Evolutionary conservation across 2,888 invertebrate genomes (phyloP), one percentile per base, ranked within the genome.

Genomic region (Eupithecia inturbata): DNA sequence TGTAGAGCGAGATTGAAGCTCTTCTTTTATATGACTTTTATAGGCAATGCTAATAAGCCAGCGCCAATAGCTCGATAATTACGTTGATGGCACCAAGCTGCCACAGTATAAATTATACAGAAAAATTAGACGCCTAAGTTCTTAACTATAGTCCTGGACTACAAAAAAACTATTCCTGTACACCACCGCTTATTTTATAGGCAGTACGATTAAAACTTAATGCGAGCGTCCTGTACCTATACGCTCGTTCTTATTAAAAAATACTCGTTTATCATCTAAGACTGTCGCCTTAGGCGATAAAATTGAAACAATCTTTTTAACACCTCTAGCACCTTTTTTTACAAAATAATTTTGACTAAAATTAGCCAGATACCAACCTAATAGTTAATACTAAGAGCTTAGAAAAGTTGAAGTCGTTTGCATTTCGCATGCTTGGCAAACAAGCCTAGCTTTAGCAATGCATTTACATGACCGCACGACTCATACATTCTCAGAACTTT

Each of bases 181-280:
- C 73, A 69, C 80, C 81, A 75, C 73, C 78, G 78, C 78, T 78
- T 75, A 79, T 77, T 76, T 79, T 81, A 83, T 80, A 81, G 80
- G 74, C 71, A 74, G 64, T 75, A 83, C 84, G 83, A 88, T 89
- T 88, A 87, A 84, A 84, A 83, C 84, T 87, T 88, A 88, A 90
- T 90, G 86, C 85, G 78, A 84, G 85, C 86, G 87, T 89, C 87
- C 87, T 88, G 84, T 57, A n/a, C n/a, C n/a, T n/a, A 57, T 26
- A 57, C 22, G 57, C 57, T 53, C 80, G 78, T 84, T 74, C 78
- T 67, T 74, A 70, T 57, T 22, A 53, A 57, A 53, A 57, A 57
- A 26, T 22, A 53, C 57, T 57, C 12, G 57, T 57, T 53, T 57
- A 12, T 26, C 26, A 57, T 26, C 57, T 57, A 26, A 26, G 26